Percentiles rank a stretch among this genome's conserved stretches.
Conservation (phyloP, 2,113 vertebrate genomes). For the Platysteira castanea region DNA sequence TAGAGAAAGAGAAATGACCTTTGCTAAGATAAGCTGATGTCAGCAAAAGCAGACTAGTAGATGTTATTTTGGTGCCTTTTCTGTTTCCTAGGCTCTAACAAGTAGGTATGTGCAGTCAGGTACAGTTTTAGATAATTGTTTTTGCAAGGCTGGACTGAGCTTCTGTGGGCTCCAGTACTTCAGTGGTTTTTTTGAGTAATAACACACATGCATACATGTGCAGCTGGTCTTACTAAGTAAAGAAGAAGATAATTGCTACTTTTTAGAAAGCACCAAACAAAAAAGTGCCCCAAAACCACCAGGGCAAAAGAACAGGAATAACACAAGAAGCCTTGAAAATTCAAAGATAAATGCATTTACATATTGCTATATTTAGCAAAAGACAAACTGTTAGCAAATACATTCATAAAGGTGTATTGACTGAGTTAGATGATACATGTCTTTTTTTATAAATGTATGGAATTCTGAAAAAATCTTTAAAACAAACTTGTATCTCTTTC, state of each 20-base stretch:
- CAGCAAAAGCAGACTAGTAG: not conserved
- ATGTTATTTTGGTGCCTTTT: not conserved
- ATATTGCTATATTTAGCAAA: not conserved
- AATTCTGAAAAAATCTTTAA: not conserved
- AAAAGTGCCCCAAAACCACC: not conserved
- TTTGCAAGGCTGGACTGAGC: not conserved
- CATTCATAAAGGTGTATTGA: not conserved
- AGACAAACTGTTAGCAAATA: not conserved
- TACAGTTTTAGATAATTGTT: not conserved
- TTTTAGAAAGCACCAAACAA: not conserved
- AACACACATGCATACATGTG: not conserved
- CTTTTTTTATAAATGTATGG: not conserved
- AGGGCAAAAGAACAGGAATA: not conserved
- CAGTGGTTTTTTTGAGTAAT: accelerated
- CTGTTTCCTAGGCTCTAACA: not conserved
- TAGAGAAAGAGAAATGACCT: not conserved
- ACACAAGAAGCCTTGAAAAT: not conserved
- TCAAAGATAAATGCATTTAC: not conserved
- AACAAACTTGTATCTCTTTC: not conserved
- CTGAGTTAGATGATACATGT: not conserved
- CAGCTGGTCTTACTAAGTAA: not conserved
- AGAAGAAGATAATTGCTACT: not conserved
- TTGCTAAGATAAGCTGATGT: not conserved
- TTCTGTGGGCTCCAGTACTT: not conserved
- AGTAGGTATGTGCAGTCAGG: not conserved